Base-by-base conservation (phyloP, 2,797 vertebrate genomes). In the Tachyglossus aculeatus region DNA sequence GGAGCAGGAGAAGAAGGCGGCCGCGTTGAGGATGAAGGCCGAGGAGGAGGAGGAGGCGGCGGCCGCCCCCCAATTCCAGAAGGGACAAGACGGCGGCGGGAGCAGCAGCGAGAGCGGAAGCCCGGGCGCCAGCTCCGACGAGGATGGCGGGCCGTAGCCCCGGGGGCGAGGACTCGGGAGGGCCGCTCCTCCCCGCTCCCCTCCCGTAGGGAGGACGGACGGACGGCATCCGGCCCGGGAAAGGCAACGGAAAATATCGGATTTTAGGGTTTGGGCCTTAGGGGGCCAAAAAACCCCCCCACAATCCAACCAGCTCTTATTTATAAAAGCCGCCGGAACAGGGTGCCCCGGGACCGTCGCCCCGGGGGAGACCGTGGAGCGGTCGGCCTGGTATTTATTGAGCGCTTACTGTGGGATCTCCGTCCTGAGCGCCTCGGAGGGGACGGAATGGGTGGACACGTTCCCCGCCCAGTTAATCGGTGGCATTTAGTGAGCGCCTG, bases 1-100 rank as follows among this genome's bases (percentile, higher is more conserved):
- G 0, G 97, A 99, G 89, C 97, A 99, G 89, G 98, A 99, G 86
- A 99, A 99, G 93, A 98, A 99, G 82, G 97, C 96, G 0, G 96
- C 96, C 0, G 96, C 97, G 0, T 91, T 96, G 81, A 91, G 90
- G 18, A 95, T 93, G 83, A 93, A 88, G 11, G 95, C 97, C 83
- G 95, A 89, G 0, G 96, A 96, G 75, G 95, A 93, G 0, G 93
- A 72, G 22, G 87, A 85, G 1, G 91, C 81, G 0, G 82, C 69
- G 40, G 89, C 74, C 0, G 29, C 10, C 86, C 82, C 64, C n/a
- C 89, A 73, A 1, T 84, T 80, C 9, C 77, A 89, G 94, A 93
- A 0, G 82, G 81, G 84, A 81, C 94, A 89, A 0, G 71, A 71
- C 68, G 94, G 93, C 52, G 79, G 71, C 92, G 94, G 53, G 90